Conservation (phyloP, 1,140 invertebrate genomes). For the Drosophila ohnishii region DNA sequence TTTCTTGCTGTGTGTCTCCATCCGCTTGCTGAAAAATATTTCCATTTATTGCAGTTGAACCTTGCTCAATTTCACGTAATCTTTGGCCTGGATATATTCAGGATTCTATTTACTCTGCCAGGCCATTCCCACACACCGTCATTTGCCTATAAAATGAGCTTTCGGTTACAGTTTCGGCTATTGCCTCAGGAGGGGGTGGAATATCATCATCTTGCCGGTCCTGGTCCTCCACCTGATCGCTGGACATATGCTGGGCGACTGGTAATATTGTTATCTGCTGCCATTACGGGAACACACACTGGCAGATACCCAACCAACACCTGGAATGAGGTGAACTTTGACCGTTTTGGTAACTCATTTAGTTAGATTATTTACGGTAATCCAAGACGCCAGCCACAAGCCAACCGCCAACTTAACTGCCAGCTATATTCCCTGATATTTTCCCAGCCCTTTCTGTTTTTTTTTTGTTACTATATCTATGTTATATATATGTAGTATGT, state of each 20-base stretch:
- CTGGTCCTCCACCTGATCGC: conserved; percentile 28
- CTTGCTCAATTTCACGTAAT: conserved; percentile 41
- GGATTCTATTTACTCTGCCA: conserved; percentile 17
- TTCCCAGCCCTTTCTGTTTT: neutral
- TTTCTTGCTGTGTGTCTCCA: conserved; percentile 1
- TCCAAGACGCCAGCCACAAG: conserved; percentile 73
- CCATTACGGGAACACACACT: conserved; percentile 29
- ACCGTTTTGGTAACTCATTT: conserved; percentile 79
- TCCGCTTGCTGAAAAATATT: conserved; percentile 12
- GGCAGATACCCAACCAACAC: conserved; percentile 42
- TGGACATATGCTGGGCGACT: conserved; percentile 54
- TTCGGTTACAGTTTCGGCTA: conserved; percentile 49
- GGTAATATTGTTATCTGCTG: conserved; percentile 55
- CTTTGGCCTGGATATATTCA: conserved; percentile 40
- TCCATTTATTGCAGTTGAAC: conserved; percentile 30
- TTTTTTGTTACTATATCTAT: neutral
- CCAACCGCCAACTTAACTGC: conserved; percentile 68
- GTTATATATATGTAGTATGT: neutral
- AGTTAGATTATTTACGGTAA: conserved; percentile 80
- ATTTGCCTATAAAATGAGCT: conserved; percentile 48
- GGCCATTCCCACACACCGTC: conserved; percentile 10
- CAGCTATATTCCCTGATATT: conserved; percentile 5
- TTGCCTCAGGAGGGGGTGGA: conserved; percentile 41
- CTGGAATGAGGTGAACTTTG: conserved; percentile 70
- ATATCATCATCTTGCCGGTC: conserved; percentile 26